A percentile compares a stretch with the other conserved stretches of the same genome.
phyloP scores from a whole-genome alignment of 1,140 invertebrate species.

The Atopsyche davidsoni region DNA sequence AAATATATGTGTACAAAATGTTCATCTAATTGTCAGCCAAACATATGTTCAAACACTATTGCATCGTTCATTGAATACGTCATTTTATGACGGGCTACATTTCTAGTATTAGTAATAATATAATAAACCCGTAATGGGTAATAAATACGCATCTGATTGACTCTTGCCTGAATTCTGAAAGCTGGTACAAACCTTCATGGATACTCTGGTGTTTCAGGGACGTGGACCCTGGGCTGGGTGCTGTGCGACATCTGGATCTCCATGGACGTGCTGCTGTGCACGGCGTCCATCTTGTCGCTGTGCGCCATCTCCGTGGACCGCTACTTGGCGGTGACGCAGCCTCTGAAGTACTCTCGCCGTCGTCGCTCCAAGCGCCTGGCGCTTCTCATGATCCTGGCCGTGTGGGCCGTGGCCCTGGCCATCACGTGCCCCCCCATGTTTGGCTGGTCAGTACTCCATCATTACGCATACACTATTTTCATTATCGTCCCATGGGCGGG shows the following conservation, averaged over 20 bases:
- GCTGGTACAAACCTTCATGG: too few species aligned
- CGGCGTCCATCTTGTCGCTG: slow-evolving; percentile 72
- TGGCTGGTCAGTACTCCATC: slow-evolving; percentile 68
- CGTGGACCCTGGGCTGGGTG: slow-evolving; percentile 71
- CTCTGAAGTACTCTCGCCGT: slow-evolving; percentile 71
- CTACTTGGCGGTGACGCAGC: slow-evolving; percentile 81
- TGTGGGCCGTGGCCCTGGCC: slow-evolving; percentile 73
- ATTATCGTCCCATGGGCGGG: too few species aligned
- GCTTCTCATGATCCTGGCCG: slow-evolving; percentile 70
- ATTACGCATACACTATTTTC: too few species aligned
- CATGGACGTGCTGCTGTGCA: slow-evolving; percentile 88
- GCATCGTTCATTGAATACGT: too few species aligned
- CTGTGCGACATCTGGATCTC: slow-evolving; percentile 89
- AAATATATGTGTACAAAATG: too few species aligned
- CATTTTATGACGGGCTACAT: too few species aligned
- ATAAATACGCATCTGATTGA: too few species aligned
- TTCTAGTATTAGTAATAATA: too few species aligned
- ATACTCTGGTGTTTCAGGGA: slow-evolving; percentile 46
- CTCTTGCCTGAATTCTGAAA: too few species aligned
- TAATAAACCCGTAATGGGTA: too few species aligned
- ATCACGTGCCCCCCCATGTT: slow-evolving; percentile 81
- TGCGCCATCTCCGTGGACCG: slow-evolving; percentile 81
- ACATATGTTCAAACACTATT: too few species aligned
- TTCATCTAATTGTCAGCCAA: too few species aligned
- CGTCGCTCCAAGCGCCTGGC: slow-evolving; percentile 72